Base-by-base conservation (phyloP, 2,888 invertebrate species). In the Andrena bucephala region DNA sequence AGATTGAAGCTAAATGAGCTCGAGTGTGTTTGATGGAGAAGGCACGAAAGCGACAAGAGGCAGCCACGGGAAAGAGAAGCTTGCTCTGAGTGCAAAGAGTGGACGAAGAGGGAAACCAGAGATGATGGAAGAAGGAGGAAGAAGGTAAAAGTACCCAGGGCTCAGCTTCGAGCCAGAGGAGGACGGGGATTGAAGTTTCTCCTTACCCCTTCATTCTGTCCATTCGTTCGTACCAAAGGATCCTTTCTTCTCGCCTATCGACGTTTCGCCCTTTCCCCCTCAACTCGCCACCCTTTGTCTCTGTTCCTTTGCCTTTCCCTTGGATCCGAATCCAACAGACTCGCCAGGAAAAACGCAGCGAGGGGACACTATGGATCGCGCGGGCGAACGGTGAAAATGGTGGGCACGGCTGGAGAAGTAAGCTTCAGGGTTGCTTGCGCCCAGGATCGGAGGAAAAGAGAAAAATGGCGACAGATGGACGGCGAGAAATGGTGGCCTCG, bases 1-100 rank as follows among this genome's bases (percentile, higher is more conserved):
- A 89, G 90, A 89, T 87, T 84, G 85, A 85, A 83, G 83, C 91
- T 83, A 87, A 90, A 89, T 85, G 85, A 90, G 86, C 85, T 73
- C 71, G 76, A 86, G 87, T 80, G 83, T 89, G 77, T 77, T 77
- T 77, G 84, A 83, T 77, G 80, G 80, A 76, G 80, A 77, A 77
- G 81, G 73, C 63, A 48, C 63, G 31, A 78, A 42, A 42, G 70
- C 13, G 62, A 71, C 42, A 69, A 63, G 66, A 73, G 20, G 20
- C 60, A 57, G 24, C 59, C 59, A 66, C 10, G 27, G 36, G 52
- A 50, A 27, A 27, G 67, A 76, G 65, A 20, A 16, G 31, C 8
- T 20, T 52, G 52, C 52, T 20, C n/a, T 0, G 27, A 60, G 66
- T 27, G 33, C 13, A 33, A 42, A 70, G 24, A 31, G 24, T 8